Evolutionary conservation across 2,888 invertebrate species (phyloP), one percentile per base, ranked within the genome.

Genomic region (Leptogaster cylindrica): DNA sequence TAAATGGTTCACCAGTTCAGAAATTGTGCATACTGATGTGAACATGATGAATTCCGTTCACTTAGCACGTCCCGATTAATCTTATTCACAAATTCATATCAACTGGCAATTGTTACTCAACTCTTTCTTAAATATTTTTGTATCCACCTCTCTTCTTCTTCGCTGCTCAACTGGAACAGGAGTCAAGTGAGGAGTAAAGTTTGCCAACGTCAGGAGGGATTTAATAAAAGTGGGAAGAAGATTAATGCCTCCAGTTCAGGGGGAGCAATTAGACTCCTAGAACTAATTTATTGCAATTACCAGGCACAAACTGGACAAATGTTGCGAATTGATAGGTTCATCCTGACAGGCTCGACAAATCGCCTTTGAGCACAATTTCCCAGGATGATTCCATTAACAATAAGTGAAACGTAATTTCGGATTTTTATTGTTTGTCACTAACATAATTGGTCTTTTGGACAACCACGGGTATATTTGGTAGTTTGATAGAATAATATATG

Each of bases 151-250:
- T 33, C 8, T 33, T 33, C 33, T 33, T n/a, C 33, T 33, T 33
- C 8, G n/a, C n/a, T n/a, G n/a, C n/a, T n/a, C n/a, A n/a, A n/a
- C 18, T 6, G n/a, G 20, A 5, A 5, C 20, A 46, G n/a, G 7
- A 8, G 46, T 3, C 46, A 20, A 16, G 8, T 14, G 7, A 20
- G 46, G 46, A n/a, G 8, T 18, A 16, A 5, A 46, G 20, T 20
- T 46, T 46, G 10, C 8, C 46, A 8, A 46, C 16, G 20, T 36
- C 41, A 12, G 36, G n/a, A 14, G 58, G 14, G 41, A 58, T 58
- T 58, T 58, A 58, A 58, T 58, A 58, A 58, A 58, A 36, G 58
- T 58, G 58, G 39, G 58, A 58, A 58, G 58, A 58, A 58, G 58
- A 58, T 58, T 58, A 58, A 58, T 58, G 58, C 41, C 25, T 14